These are phyloP conservation scores for Drosophila anomelani DNA, from an alignment of 2,888 invertebrate genomes.

Conservation along the genomic window DNA sequence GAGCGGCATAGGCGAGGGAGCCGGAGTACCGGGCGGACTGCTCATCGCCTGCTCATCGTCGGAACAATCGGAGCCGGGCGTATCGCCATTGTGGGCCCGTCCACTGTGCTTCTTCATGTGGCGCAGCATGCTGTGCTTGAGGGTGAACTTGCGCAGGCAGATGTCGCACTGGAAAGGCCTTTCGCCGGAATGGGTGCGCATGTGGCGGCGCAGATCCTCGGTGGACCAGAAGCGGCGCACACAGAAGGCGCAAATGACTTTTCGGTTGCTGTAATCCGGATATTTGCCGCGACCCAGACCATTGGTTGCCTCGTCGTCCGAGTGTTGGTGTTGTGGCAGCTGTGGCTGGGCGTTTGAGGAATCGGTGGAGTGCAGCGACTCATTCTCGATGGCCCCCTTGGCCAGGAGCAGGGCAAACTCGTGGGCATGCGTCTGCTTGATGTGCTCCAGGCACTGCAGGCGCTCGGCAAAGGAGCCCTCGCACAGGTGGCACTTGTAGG, in stretches of 20 bases:
- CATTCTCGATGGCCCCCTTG: constrained; percentile 90
- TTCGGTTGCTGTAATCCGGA: constrained; percentile 94
- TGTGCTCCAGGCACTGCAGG: constrained; percentile 92
- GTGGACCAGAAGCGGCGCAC: constrained; percentile 97
- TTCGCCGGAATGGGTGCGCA: constrained; percentile 97
- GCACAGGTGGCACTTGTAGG: constrained; percentile 97
- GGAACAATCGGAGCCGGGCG: constrained; percentile 82
- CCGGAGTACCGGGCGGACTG: constrained; percentile 63
- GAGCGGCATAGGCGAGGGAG: constrained; percentile 46
- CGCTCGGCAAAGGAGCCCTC: constrained; percentile 93
- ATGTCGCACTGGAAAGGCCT: constrained; percentile 96
- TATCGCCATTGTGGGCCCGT: constrained; percentile 85
- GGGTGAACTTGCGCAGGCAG: constrained; percentile 93
- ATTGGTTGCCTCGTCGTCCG: constrained; percentile 85
- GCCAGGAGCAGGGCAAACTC: constrained; percentile 93
- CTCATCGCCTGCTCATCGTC: constrained; percentile 83
- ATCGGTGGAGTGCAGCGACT: constrained; percentile 81
- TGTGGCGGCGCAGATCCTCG: constrained; percentile 95
- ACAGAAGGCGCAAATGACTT: constrained; percentile 96
- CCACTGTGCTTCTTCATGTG: constrained; percentile 95
- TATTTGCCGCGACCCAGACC: constrained; percentile 87
- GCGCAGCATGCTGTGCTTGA: constrained; percentile 97
- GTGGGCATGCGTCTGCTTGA: constrained; percentile 89
- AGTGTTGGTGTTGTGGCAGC: constrained; percentile 29
- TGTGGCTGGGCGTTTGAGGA: constrained; percentile 33